Evolutionary conservation across 2,113 vertebrate genomes (phyloP).

Genomic region (Phaethon lepturus): DNA sequence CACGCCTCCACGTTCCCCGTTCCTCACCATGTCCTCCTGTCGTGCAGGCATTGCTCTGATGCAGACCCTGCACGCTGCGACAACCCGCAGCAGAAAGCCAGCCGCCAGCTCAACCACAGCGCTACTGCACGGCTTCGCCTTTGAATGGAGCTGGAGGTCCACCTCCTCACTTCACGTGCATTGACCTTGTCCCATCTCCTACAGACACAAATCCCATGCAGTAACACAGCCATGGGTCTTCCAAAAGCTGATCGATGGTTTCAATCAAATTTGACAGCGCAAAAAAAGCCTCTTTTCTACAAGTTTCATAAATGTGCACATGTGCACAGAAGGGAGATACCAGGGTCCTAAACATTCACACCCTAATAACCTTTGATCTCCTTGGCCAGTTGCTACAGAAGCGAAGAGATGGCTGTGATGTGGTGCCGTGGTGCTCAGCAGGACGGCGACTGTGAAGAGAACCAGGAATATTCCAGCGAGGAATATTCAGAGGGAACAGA

Average conservation of each 20-base stretch:
- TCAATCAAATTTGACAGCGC: background rate
- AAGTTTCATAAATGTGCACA: background rate
- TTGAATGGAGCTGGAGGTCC: too few relatives aligned
- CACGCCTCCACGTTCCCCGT: fast-evolving
- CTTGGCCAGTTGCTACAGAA: background rate
- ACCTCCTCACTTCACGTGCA: too few relatives aligned
- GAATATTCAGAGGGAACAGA: background rate
- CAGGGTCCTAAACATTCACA: background rate
- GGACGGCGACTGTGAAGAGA: background rate
- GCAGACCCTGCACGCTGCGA: fast-evolving
- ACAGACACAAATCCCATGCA: background rate
- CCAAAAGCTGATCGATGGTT: background rate
- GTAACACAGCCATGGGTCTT: background rate
- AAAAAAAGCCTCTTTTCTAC: background rate
- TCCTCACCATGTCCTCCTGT: background rate
- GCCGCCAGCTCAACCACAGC: background rate
- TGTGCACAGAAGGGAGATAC: background rate
- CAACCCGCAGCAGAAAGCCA: background rate
- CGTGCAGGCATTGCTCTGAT: fast-evolving
- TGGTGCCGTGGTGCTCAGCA: background rate
- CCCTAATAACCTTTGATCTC: background rate
- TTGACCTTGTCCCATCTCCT: background rate
- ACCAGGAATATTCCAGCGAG: background rate
- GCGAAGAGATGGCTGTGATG: background rate
- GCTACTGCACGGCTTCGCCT: background rate